These are phyloP conservation scores for Corythornis madagascariensis DNA, from an alignment of 2,113 vertebrate genomes.

Conservation along the genomic window DNA sequence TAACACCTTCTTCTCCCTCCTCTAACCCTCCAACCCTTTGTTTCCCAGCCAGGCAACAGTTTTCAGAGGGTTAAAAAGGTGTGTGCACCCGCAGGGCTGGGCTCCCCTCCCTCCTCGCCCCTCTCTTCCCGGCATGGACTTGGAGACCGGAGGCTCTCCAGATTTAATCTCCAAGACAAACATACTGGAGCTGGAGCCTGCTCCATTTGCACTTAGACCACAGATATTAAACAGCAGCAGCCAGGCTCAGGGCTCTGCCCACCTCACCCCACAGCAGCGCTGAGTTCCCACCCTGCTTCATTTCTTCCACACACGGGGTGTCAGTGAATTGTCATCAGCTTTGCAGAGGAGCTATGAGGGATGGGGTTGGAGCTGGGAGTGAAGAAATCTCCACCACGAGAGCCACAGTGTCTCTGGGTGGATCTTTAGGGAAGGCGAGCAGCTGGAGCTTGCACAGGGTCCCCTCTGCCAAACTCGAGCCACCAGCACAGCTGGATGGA, in stretches of 20 bases:
- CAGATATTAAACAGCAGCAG: slow-evolving; percentile 43
- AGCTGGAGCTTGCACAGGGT: not conserved
- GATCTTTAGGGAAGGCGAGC: not conserved
- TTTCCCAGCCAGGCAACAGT: not conserved
- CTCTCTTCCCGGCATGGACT: slow-evolving; percentile 4
- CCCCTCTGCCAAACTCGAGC: not conserved
- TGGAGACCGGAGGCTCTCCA: slow-evolving; percentile 37
- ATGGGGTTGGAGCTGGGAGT: slow-evolving; percentile 14
- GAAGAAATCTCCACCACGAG: not conserved
- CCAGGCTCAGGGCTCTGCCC: slow-evolving; percentile 5
- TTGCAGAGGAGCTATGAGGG: not conserved
- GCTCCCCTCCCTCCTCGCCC: not conserved
- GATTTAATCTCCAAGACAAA: slow-evolving; percentile 76
- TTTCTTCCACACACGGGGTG: not conserved
- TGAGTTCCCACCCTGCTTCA: not conserved
- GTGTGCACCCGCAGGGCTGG: not conserved
- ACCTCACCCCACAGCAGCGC: not conserved
- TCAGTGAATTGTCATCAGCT: slow-evolving; percentile 8
- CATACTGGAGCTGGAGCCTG: slow-evolving; percentile 40
- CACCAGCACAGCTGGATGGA: accelerated
- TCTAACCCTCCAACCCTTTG: not conserved
- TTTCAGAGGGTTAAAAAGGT: slow-evolving; percentile 47
- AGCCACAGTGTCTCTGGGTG: not conserved
- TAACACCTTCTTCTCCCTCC: not conserved
- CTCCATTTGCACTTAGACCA: slow-evolving; percentile 20